Conservation (phyloP, 2,797 vertebrate genomes). For the Pseudomugil tenellus region DNA sequence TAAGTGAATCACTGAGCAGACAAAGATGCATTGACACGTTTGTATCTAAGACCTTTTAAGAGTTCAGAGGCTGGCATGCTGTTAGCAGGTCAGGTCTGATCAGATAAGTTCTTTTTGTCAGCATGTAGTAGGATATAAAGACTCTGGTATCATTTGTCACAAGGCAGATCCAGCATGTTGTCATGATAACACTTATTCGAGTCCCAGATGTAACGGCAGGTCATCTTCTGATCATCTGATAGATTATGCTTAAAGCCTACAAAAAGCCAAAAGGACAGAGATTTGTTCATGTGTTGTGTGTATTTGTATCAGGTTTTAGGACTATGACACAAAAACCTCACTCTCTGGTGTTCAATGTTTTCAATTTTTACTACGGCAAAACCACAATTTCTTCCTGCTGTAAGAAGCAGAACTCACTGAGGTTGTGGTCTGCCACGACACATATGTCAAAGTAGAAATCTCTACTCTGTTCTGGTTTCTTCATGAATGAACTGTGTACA, state of each 20-base stretch:
- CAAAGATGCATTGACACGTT: conserved; percentile 3
- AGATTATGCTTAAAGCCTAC: conserved; percentile 14
- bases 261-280: too few relatives aligned
- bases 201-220: conserved; percentile 22
- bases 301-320: conserved; percentile 17
- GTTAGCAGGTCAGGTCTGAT: conserved; percentile 42
- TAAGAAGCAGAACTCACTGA: conserved; percentile 55
- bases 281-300: conserved; percentile 15
- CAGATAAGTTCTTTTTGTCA: conserved; percentile 52
- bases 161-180: conserved; percentile 37
- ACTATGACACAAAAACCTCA: conserved; percentile 34
- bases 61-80: conserved; percentile 27
- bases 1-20: not conserved
- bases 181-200: conserved; percentile 3
- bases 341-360: conserved; percentile 44
- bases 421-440: conserved; percentile 56
- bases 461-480: conserved; percentile 50
- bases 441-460: conserved; percentile 59
- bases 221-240: conserved; percentile 24
- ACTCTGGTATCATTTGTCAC: conserved; percentile 46
- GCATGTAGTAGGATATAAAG: conserved; percentile 25
- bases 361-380: conserved; percentile 37
- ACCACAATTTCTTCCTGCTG: conserved; percentile 53
- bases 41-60: conserved; percentile 16
- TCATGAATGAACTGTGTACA: conserved; percentile 56